Evolutionary conservation across 2,797 vertebrate species (phyloP).

Genomic region (Sebastiscus tertius): DNA sequence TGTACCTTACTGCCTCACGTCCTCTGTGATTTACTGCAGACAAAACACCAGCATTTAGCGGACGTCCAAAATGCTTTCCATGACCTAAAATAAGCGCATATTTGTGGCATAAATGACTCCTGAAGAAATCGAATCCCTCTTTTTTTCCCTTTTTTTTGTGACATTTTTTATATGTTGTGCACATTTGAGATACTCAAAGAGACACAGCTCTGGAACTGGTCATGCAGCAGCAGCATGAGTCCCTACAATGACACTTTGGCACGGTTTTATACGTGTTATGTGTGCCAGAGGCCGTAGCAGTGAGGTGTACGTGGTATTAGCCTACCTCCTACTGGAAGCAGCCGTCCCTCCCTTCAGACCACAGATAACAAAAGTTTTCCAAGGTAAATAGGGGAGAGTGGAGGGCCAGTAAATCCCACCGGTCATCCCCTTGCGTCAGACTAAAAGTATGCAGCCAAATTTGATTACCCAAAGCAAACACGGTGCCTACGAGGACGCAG

Average conservation of each 20-base stretch:
- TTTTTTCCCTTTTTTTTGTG: neutral
- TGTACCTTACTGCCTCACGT: slow-evolving; percentile 69
- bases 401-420: slow-evolving; percentile 69
- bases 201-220: neutral
- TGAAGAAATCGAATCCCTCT: slow-evolving; percentile 28
- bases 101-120: slow-evolving; percentile 44
- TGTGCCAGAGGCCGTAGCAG: slow-evolving; percentile 44
- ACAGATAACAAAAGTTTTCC: slow-evolving; percentile 72
- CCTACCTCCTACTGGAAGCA: slow-evolving; percentile 81
- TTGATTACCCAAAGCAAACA: slow-evolving; percentile 77
- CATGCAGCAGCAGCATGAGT: neutral
- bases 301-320: slow-evolving; percentile 72
- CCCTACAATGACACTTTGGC: slow-evolving; percentile 54
- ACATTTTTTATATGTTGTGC: neutral
- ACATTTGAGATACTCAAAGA: neutral
- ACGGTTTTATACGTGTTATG: slow-evolving; percentile 21
- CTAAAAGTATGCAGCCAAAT: slow-evolving; percentile 75
- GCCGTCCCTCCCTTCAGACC: slow-evolving; percentile 55
- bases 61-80: slow-evolving; percentile 39
- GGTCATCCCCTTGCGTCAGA: slow-evolving; percentile 72
- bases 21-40: slow-evolving; percentile 73
- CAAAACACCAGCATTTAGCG: slow-evolving; percentile 62
- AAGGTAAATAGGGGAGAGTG: slow-evolving; percentile 72
- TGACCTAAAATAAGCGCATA: slow-evolving; percentile 50
- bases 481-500: slow-evolving; percentile 65